Conservation (phyloP, 2,797 vertebrate genomes). For the Ctenopoma multispine region DNA sequence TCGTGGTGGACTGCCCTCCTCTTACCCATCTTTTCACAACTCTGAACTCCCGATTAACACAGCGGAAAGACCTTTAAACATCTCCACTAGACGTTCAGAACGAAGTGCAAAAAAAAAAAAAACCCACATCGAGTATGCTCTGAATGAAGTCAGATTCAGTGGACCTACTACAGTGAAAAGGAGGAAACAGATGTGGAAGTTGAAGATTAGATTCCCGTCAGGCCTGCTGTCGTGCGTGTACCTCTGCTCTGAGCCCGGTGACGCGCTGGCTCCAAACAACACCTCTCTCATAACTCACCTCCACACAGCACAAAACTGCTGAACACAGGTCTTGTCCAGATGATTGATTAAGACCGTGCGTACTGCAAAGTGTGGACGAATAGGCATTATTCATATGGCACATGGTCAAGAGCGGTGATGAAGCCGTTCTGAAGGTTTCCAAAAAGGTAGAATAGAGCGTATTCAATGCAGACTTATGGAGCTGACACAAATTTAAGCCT, state of each 20-base stretch:
- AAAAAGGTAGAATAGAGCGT: conserved; percentile 26
- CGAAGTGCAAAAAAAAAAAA: conserved; percentile 55
- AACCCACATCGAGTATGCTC: conserved; percentile 48
- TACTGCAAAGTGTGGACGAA: conserved; percentile 30
- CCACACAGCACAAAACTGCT: conserved; percentile 40
- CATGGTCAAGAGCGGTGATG: conserved; percentile 42
- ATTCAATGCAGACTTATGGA: conserved; percentile 2
- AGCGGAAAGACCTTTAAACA: conserved; percentile 42
- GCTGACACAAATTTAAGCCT: conserved; percentile 20
- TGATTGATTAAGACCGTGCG: conserved; percentile 41
- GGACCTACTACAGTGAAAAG: conserved; percentile 63
- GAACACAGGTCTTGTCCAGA: conserved; percentile 37
- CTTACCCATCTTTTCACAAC: not conserved
- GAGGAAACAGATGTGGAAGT: conserved; percentile 83
- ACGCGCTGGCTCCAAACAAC: conserved; percentile 33
- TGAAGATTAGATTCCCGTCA: conserved; percentile 74
- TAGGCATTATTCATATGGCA: conserved; percentile 34
- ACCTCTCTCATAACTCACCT: conserved; percentile 55
- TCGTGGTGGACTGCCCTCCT: not conserved
- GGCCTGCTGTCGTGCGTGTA: conserved; percentile 18
- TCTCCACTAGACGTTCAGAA: conserved; percentile 22
- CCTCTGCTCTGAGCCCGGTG: conserved; percentile 32
- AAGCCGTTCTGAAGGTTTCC: conserved; percentile 35
- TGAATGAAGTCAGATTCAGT: conserved; percentile 62
- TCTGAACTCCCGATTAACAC: not conserved